A percentile compares a stretch with the other conserved stretches of the same genome.
These are phyloP conservation scores for Apodemia hepburni DNA, from an alignment of 2,888 invertebrate species.

Conservation along the genomic window DNA sequence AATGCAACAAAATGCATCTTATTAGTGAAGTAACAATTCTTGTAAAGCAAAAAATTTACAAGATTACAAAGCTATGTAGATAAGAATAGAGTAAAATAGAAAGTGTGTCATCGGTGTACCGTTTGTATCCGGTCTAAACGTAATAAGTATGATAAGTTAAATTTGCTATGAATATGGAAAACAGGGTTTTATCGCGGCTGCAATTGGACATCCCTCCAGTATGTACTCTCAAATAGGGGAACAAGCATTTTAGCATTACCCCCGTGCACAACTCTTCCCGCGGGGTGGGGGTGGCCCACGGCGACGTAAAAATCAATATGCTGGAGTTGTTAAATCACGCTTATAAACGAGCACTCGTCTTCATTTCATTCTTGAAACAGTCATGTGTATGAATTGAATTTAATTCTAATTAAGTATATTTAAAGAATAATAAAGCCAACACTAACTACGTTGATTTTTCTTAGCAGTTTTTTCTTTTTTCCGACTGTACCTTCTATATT, in stretches of 20 bases:
- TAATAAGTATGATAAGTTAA: conserved; percentile 61
- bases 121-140: conserved; percentile 69
- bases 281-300: conserved; percentile 76
- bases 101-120: conserved; percentile 72
- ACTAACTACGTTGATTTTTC: not conserved
- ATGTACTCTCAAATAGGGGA: conserved; percentile 81
- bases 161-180: conserved; percentile 46
- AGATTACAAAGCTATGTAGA: conserved; percentile 54
- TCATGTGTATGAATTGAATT: conserved; percentile 44
- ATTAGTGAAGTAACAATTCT: conserved; percentile 5
- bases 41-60: conserved; percentile 12
- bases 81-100: conserved; percentile 60
- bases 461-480: not conserved
- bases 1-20: not conserved
- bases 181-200: conserved; percentile 42
- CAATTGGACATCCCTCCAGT: conserved; percentile 68
- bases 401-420: not conserved
- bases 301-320: conserved; percentile 83
- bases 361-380: conserved; percentile 77
- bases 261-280: conserved; percentile 81
- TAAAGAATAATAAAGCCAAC: not conserved
- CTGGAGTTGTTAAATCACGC: conserved; percentile 90
- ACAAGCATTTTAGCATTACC: conserved; percentile 81
- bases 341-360: conserved; percentile 82
- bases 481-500: too few relatives aligned